Base-by-base conservation (phyloP, 2,113 vertebrate species). In the Phrynocephalus versicolor region DNA sequence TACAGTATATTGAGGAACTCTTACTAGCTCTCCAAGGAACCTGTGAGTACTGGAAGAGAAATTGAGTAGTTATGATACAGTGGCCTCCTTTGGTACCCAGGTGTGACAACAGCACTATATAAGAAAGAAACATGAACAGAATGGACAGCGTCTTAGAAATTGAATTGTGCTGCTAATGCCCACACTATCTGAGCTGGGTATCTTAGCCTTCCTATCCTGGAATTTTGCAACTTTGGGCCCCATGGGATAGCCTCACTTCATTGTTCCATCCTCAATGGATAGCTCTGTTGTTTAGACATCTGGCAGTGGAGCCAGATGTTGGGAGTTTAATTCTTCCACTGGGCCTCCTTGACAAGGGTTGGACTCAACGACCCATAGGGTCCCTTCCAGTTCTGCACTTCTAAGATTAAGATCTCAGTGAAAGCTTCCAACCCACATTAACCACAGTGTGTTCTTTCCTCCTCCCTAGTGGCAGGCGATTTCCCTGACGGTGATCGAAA, bases 401-500 rank as follows among this genome's bases (percentile, higher is more conserved):
- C 45, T 51, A 51, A 51, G 45, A 51, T 51, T 51, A 51, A 51
- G 45, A 23, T 30, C 3, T 55, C 58, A 21, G 16, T 33, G 16
- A 58, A 75, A 76, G 9, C 19, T 5, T 13, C 64, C 19, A 18
- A 1, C 76, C 37, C 33, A 6, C 13, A 14, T 51, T 19, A 79
- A 79, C 64, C 45, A 79, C 92, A 83, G 88, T 89, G 92, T 89
- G 92, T 85, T 51, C 80, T 90, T 90, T 92, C 84, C 82, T 88
- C 79, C 77, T 71, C 45, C 39, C 64, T 92, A 98, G 98, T 98
- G 98, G 98, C 98, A 98, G 95, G 98, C 98, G 90, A 98, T 98
- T 94, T 98, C 98, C 76, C 96, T 98, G 95, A 98, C 98, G 0
- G 98, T 98, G 93, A 98, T 98, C 1, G 98, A 98, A 96, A 98